Percentiles rank a stretch among this genome's conserved stretches.
Evolutionary conservation across 2,797 vertebrate genomes (phyloP).

Genomic region (Silurus aristotelis): DNA sequence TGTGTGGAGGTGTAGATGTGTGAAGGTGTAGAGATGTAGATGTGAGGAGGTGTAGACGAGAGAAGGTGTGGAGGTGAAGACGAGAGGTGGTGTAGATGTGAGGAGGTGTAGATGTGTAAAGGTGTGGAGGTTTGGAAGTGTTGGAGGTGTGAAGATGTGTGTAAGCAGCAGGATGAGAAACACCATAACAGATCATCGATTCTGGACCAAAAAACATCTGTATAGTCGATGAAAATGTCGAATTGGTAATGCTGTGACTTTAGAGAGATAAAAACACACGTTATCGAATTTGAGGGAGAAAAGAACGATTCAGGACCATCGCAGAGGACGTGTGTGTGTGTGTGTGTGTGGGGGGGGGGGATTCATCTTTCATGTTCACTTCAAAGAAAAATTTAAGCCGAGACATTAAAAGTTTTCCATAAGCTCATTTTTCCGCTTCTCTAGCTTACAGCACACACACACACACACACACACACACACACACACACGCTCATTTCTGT

Average conservation of each 20-base stretch:
- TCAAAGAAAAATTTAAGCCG: background rate
- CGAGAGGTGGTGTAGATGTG: no score
- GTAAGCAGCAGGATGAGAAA: background rate
- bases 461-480: no score
- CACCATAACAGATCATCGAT: background rate
- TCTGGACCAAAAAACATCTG: background rate
- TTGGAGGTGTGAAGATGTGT: no score
- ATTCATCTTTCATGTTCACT: conserved; percentile 22
- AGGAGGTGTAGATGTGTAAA: no score
- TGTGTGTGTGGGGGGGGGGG: no score
- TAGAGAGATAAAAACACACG: background rate
- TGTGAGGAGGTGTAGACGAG: no score
- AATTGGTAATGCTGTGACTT: background rate
- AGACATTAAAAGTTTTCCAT: conserved; percentile 1
- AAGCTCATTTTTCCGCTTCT: background rate
- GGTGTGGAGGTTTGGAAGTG: no score
- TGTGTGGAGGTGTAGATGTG: no score
- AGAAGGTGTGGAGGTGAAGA: no score
- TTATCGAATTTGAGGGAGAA: background rate
- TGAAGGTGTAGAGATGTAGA: no score
- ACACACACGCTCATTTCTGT: background rate
- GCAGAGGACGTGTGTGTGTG: no score
- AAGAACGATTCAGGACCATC: no score
- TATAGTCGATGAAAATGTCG: background rate
- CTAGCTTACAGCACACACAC: background rate